A percentile compares a stretch with the other conserved stretches of the same genome.
Conservation (phyloP, 2,113 vertebrate genomes). For the Campylomormyrus numenius region DNA sequence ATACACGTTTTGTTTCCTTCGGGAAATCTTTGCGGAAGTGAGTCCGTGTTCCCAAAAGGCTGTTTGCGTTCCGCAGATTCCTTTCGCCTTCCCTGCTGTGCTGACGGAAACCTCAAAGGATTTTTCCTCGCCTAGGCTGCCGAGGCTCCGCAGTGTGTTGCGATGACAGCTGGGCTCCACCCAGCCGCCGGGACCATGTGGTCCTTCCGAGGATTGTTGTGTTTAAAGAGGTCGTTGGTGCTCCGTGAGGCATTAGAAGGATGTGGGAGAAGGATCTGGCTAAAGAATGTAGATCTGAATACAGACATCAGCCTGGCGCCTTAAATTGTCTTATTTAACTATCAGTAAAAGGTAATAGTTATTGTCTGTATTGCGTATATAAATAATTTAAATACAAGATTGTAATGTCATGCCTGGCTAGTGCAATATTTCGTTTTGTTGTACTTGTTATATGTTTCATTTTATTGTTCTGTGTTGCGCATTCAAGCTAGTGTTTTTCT, state of each 20-base stretch:
- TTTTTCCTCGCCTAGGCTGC: not conserved
- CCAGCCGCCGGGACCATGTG: conserved; percentile 11
- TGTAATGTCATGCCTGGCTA: not conserved
- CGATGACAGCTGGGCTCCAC: conserved; percentile 18
- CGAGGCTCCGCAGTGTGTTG: not conserved
- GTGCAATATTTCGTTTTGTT: not conserved
- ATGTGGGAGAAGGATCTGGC: not conserved
- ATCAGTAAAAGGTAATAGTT: not conserved
- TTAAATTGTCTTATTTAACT: not conserved
- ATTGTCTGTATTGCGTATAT: not conserved
- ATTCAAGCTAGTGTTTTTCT: not conserved
- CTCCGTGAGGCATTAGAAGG: not conserved
- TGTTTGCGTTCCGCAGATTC: conserved; percentile 11
- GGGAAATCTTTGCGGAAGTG: not conserved
- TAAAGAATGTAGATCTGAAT: not conserved
- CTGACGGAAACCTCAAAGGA: not conserved
- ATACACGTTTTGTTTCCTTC: not conserved
- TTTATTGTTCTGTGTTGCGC: not conserved
- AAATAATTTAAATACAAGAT: not conserved
- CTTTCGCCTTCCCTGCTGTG: conserved; percentile 16
- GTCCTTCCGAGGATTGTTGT: not conserved
- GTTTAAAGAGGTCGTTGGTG: not conserved
- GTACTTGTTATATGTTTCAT: not conserved
- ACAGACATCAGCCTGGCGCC: not conserved
- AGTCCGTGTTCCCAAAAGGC: not conserved